phyloP scores from a whole-genome alignment of 2,888 invertebrate species.

The Philaethria dido region DNA sequence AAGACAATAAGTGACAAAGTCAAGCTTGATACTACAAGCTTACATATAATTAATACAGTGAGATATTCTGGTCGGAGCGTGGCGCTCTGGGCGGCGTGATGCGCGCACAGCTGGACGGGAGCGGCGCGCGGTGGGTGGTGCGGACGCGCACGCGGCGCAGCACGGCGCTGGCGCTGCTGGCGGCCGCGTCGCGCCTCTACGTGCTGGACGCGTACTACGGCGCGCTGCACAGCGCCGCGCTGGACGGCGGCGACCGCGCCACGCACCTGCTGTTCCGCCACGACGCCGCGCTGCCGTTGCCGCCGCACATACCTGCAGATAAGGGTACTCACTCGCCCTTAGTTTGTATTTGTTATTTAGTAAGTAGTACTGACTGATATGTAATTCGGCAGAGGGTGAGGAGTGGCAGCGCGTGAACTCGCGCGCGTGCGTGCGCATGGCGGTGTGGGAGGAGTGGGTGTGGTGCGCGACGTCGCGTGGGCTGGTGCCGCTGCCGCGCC shows the following conservation, averaged over 20 bases:
- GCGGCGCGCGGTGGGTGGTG: constrained; percentile 78
- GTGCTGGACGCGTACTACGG: constrained; percentile 93
- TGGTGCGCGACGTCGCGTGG: constrained; percentile 68
- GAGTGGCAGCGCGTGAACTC: constrained; percentile 40
- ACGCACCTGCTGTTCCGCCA: constrained; percentile 57
- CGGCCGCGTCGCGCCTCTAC: constrained; percentile 89
- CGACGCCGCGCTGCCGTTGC: constrained; percentile 44
- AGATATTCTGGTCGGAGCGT: constrained; percentile 90
- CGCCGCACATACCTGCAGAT: constrained; percentile 29
- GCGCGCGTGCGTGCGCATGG: constrained; percentile 58
- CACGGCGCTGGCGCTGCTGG: constrained; percentile 89
- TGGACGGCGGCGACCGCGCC: constrained; percentile 87
- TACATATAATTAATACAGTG: constrained; percentile 67
- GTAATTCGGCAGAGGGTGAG: constrained; percentile 30
- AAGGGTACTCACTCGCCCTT: constrained; percentile 9
- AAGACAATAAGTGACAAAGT: no score
- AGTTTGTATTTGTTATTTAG: no score
- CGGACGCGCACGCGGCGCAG: constrained; percentile 87
- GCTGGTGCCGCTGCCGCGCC: constrained; percentile 59
- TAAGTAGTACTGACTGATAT: background rate
- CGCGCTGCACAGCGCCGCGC: constrained; percentile 86
- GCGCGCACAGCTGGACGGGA: constrained; percentile 87
- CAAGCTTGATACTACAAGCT: no score
- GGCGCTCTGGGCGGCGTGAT: constrained; percentile 86
- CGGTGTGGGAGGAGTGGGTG: constrained; percentile 68